Evolutionary conservation across 2,797 vertebrate species (phyloP).

Genomic region (Numenius phaeopus): DNA sequence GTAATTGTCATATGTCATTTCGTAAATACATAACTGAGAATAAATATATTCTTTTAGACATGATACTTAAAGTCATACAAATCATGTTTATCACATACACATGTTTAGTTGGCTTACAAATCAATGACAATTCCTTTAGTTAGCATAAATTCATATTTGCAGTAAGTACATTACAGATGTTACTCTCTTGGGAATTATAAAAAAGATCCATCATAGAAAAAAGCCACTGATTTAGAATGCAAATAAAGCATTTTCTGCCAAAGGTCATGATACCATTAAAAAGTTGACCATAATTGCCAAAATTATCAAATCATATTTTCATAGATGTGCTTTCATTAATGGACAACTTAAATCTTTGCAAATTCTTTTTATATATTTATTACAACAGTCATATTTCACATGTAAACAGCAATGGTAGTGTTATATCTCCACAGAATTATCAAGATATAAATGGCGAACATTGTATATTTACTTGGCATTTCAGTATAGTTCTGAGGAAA

Average conservation of each 20-base stretch:
- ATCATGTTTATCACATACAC: not conserved
- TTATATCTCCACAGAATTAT: not conserved
- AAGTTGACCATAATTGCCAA: not conserved
- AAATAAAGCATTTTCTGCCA: not conserved
- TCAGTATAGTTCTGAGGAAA: conserved; percentile 43
- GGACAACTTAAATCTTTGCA: not conserved
- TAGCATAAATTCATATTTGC: not conserved
- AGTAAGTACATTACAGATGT: not conserved
- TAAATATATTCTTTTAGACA: not conserved
- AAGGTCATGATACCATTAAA: not conserved
- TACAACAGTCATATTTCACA: not conserved
- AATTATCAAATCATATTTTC: not conserved
- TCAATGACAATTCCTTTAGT: not conserved
- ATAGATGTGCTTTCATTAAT: not conserved
- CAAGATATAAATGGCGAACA: not conserved
- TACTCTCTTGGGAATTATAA: not conserved
- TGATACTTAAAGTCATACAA: not conserved
- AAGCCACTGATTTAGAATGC: not conserved
- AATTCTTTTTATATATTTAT: not conserved
- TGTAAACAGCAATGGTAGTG: not conserved
- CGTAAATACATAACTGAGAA: not conserved
- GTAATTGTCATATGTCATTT: not conserved
- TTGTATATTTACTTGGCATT: conserved; percentile 36
- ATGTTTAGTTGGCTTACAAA: not conserved
- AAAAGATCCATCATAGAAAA: not conserved